These are phyloP conservation scores for Cryptomyrus ogoouensis DNA, from an alignment of 2,113 vertebrate genomes.

Conservation along the genomic window DNA sequence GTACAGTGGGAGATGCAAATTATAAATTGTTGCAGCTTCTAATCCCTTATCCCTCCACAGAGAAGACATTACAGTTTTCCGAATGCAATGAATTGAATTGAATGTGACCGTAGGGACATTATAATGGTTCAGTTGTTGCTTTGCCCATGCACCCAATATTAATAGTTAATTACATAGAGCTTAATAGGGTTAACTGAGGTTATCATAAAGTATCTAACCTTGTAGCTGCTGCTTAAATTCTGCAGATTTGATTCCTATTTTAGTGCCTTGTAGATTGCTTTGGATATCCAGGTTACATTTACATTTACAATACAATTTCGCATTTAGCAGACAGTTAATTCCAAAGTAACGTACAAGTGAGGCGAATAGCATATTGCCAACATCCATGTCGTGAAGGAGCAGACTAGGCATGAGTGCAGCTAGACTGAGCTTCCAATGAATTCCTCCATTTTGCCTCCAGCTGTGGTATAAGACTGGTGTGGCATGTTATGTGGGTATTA, in stretches of 20 bases:
- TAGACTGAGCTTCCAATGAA: background rate
- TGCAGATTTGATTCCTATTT: background rate
- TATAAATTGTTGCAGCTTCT: background rate
- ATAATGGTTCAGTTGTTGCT: background rate
- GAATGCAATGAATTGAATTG: background rate
- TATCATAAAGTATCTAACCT: background rate
- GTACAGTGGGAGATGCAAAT: background rate
- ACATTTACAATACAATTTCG: background rate
- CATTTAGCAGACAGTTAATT: background rate
- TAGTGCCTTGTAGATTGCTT: background rate
- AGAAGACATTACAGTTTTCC: background rate
- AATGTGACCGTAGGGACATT: background rate
- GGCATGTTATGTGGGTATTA: background rate
- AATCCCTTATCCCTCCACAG: background rate
- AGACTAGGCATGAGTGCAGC: background rate
- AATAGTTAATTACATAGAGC: background rate
- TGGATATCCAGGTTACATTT: background rate
- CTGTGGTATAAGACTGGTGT: background rate
- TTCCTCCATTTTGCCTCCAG: background rate
- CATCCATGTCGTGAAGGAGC: background rate
- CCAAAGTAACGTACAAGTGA: background rate
- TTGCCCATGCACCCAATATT: background rate
- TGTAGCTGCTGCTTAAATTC: background rate
- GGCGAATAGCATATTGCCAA: background rate
- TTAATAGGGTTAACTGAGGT: background rate